Conservation (phyloP, 2,888 invertebrate species). For the Cephus rjabovi region DNA sequence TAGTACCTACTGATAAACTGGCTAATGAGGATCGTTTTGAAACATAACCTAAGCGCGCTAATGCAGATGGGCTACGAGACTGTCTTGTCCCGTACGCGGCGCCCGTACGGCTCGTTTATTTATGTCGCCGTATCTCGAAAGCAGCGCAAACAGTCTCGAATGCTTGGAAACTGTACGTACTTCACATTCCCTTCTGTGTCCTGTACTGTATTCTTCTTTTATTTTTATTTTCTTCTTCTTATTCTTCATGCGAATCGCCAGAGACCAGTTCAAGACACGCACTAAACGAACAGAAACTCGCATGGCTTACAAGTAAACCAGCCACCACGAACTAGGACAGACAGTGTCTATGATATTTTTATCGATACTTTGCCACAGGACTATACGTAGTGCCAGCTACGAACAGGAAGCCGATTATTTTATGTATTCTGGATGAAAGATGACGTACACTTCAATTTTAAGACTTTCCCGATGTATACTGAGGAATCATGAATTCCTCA, state of each 20-base stretch:
- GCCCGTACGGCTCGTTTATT: neutral
- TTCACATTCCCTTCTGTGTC: neutral
- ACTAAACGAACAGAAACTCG: neutral
- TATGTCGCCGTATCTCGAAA: neutral
- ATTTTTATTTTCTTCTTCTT: neutral
- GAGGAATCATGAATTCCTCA: neutral
- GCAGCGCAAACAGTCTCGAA: neutral
- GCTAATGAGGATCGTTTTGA: neutral
- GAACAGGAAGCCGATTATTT: neutral
- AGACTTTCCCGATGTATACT: neutral
- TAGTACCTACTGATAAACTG: neutral
- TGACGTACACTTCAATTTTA: neutral
- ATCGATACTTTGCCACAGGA: neutral
- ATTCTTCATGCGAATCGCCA: neutral
- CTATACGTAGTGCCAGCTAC: neutral
- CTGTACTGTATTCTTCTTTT: neutral
- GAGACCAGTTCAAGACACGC: neutral
- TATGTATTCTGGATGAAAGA: neutral
- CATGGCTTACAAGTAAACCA: neutral
- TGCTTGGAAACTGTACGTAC: neutral
- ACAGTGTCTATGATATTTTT: neutral
- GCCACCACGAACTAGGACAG: neutral
- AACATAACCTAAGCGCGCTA: neutral
- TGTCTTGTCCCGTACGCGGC: neutral
- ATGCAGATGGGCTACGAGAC: neutral